Base-by-base conservation (phyloP, 2,888 invertebrate species). In the Willowsia nigromaculata region DNA sequence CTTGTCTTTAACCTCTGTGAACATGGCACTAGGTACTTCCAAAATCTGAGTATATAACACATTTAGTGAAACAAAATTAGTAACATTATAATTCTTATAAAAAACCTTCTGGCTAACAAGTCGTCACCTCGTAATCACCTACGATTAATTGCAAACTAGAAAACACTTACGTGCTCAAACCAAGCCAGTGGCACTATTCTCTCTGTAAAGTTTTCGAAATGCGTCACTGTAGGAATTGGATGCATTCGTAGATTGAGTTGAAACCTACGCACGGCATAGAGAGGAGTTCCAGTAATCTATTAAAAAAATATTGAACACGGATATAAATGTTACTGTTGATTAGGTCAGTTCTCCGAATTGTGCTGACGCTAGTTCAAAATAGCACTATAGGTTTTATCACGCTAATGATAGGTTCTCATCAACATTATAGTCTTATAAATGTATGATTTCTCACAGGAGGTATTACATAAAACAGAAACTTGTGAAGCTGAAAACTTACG, bases 231-330 rank as follows among this genome's bases (percentile, higher is more conserved):
- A 0, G 68, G 71, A 22, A 81, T 37, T 1, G 81, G 81, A 33
- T 30, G 68, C 40, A 81, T 56, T 56, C 22, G 22, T 40, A 81
- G 18, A 30, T 87, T 87, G 5, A 87, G n/a, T 25, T 87, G 87
- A 33, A 87, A 87, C 9, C 87, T n/a, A 22, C 87, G 43, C 27
- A 87, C 87, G 30, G 81, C 87, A 40, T 87, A 87, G 56, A 87
- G 43, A 13, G 81, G 81, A 7, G 87, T 87, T 81, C 87, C 87
- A 40, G 87, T 87, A 81, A 87, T 87, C 87, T 87, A 6, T 11
- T 15, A 47, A 27, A 47, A 47, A 76, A 27, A 3, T 59, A 65
- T n/a, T n/a, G n/a, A n/a, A n/a, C n/a, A n/a, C n/a, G n/a, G n/a
- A n/a, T n/a, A n/a, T n/a, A n/a, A n/a, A n/a, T n/a, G n/a, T n/a